Evolutionary conservation across 92 coral and sea anemone genomes (phyloP).

Genomic region (Siderastrea radians): DNA sequence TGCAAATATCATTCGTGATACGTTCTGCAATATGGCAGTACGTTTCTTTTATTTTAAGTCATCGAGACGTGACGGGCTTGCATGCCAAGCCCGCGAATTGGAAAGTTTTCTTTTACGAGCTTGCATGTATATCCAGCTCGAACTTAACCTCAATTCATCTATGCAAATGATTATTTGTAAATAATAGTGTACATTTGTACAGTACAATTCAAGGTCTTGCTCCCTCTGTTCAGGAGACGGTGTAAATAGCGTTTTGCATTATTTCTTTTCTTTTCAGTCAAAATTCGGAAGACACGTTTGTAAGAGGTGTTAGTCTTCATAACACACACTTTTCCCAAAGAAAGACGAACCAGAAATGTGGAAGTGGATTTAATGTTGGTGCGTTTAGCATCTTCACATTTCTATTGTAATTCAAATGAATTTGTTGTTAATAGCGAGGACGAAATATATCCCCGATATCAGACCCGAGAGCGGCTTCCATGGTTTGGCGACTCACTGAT

Average conservation of each 20-base stretch:
- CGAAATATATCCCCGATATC: background rate
- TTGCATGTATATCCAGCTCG: background rate
- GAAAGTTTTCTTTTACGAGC: background rate
- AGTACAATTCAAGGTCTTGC: background rate
- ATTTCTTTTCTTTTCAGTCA: background rate
- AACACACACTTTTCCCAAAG: background rate
- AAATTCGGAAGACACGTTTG: background rate
- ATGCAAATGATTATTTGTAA: constrained; percentile 1
- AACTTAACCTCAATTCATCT: background rate
- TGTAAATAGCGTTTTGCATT: background rate
- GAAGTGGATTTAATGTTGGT: background rate
- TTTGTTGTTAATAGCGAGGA: background rate
- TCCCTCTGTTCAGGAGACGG: background rate
- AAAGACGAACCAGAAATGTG: background rate
- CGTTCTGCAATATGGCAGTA: background rate
- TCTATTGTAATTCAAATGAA: constrained; percentile 34
- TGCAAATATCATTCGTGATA: background rate
- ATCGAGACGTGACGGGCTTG: background rate
- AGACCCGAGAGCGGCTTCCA: background rate
- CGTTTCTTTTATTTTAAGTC: background rate
- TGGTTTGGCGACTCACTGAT: background rate
- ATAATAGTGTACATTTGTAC: constrained; percentile 30
- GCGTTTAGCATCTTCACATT: background rate
- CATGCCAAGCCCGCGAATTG: background rate
- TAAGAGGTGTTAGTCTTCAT: background rate